Conservation (phyloP, 1,140 invertebrate species). For the Drosophila mojavensis region DNA sequence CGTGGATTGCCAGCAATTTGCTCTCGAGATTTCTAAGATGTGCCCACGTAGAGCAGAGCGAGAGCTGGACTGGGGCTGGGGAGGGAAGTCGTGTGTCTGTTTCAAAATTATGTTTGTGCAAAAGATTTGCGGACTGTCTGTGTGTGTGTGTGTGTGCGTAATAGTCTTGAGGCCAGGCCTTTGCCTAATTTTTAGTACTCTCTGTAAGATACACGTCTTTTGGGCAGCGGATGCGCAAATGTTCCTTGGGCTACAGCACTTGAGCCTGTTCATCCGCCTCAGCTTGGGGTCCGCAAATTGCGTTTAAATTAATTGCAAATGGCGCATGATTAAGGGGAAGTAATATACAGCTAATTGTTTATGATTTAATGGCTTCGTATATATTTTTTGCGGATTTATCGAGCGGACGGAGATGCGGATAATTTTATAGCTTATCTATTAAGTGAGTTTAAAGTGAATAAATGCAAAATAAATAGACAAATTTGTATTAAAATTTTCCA, state of each 20-base stretch:
- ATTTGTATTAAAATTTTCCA: too few species aligned
- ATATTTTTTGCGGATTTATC: slow-evolving; percentile 19
- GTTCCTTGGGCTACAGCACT: slow-evolving; percentile 33
- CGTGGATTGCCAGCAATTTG: slow-evolving; percentile 83
- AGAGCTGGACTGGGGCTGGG: background rate
- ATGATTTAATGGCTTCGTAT: slow-evolving; percentile 73
- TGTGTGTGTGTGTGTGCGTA: slow-evolving; percentile 7
- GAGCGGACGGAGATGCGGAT: background rate
- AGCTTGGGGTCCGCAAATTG: slow-evolving; percentile 71
- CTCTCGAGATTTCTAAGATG: slow-evolving; percentile 77
- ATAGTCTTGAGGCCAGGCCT: slow-evolving; percentile 24
- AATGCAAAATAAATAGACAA: too few species aligned
- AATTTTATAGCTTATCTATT: too few species aligned
- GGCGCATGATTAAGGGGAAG: slow-evolving; percentile 80
- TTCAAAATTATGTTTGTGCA: slow-evolving; percentile 83
- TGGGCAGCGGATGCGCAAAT: slow-evolving; percentile 53
- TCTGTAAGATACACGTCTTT: slow-evolving; percentile 55
- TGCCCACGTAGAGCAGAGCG: slow-evolving; percentile 15
- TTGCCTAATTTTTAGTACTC: slow-evolving; percentile 47
- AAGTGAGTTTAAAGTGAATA: too few species aligned
- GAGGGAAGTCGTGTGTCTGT: slow-evolving; percentile 65
- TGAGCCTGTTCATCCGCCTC: slow-evolving; percentile 41
- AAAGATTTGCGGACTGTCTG: slow-evolving; percentile 67
- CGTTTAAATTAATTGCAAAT: slow-evolving; percentile 82
- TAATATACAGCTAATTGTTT: slow-evolving; percentile 78